Base-by-base conservation (phyloP, 2,888 invertebrate genomes). In the Macaria notata region DNA sequence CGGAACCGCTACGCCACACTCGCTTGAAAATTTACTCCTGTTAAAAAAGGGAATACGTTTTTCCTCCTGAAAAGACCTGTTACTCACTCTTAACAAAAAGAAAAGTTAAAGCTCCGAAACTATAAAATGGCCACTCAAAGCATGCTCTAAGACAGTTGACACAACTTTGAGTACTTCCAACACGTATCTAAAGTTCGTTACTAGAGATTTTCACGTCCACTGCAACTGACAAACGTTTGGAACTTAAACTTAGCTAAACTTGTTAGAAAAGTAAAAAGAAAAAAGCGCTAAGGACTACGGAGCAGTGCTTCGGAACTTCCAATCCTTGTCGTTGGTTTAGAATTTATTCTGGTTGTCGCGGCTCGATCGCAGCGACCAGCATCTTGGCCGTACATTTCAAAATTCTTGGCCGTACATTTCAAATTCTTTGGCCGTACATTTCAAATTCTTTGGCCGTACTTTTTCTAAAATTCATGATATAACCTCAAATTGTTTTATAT, bases 191-290 rank as follows among this genome's bases (percentile, higher is more conserved):
- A 73, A 83, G 74, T 83, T 82, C 56, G 76, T 77, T 80, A 83
- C 80, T 75, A 70, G 70, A 79, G 80, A 82, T 84, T 83, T 81
- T 71, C 76, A 73, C 78, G 83, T 80, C 82, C 81, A 83, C 83
- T 84, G 74, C 48, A 75, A 79, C 79, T 83, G 83, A 86, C 83
- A 87, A 88, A 84, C 84, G 83, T 79, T 87, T 76, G 81, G 81
- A 81, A 79, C 78, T 81, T 72, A 68, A 81, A 79, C 78, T 81
- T 72, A 68, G 69, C 62, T 67, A 77, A 88, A 89, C 88, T 89
- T 87, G 87, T 87, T 86, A 83, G 79, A 80, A 84, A 88, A 88
- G 78, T 86, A 83, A 85, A 88, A 88, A 86, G 82, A 81, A 83
- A 78, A 77, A 81, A 76, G 82, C 78, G 83, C 84, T 82, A 81